Conservation (phyloP, 2,888 invertebrate species). For the Mantis religiosa region DNA sequence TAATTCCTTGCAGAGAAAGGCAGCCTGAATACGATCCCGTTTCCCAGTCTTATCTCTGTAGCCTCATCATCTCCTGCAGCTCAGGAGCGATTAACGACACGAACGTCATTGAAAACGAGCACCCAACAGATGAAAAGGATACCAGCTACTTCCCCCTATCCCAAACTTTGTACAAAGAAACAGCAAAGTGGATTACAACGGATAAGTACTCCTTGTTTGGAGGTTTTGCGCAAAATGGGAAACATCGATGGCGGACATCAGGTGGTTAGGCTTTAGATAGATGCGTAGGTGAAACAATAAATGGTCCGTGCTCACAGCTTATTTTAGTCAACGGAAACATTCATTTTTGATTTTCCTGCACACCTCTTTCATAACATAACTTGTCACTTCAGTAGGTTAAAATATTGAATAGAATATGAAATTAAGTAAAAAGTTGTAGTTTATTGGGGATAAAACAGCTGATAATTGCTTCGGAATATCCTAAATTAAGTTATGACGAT, state of each 20-base stretch:
- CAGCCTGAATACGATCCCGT: not conserved
- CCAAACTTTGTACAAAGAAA: not conserved
- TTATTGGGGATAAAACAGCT: too few relatives aligned
- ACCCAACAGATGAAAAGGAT: not conserved
- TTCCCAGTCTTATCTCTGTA: not conserved
- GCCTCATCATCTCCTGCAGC: not conserved
- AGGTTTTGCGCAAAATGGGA: not conserved
- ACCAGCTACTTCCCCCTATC: not conserved
- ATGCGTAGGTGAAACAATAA: too few relatives aligned
- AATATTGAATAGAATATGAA: too few relatives aligned
- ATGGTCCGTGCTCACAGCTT: too few relatives aligned
- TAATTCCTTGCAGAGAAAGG: not conserved
- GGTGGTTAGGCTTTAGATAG: not conserved
- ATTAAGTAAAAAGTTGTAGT: too few relatives aligned
- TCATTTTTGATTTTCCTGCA: too few relatives aligned
- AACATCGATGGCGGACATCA: not conserved
- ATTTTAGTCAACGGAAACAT: too few relatives aligned
- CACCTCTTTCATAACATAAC: too few relatives aligned
- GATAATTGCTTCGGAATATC: too few relatives aligned
- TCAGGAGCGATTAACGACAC: not conserved
- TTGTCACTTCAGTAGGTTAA: too few relatives aligned
- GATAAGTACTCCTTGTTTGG: not conserved
- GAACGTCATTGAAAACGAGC: not conserved
- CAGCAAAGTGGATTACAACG: not conserved
- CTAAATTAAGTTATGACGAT: too few relatives aligned